A percentile compares a stretch with the other conserved stretches of the same genome.
phyloP scores from a whole-genome alignment of 2,797 vertebrate genomes.

The Fistularia tabacaria region DNA sequence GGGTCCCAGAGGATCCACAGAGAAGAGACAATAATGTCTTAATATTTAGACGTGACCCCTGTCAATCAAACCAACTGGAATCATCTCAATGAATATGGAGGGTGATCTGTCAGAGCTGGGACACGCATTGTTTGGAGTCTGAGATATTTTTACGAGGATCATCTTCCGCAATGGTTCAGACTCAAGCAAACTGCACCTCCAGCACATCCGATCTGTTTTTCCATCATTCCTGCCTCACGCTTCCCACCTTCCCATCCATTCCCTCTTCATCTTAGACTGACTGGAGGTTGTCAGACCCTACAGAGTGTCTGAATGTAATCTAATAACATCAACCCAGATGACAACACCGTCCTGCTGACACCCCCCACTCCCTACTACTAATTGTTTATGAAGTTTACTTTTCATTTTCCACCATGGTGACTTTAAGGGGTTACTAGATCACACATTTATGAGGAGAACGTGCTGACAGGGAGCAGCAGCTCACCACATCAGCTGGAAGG shows the following conservation, averaged over 20 bases:
- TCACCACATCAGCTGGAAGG: no score
- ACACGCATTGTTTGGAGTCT: background rate
- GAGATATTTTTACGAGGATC: slow-evolving; percentile 9
- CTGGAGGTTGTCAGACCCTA: slow-evolving; percentile 13
- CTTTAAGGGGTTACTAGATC: background rate
- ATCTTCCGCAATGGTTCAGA: slow-evolving; percentile 12
- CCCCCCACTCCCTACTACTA: background rate
- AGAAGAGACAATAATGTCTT: no score
- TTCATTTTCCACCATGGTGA: background rate
- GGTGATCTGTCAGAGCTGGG: no score
- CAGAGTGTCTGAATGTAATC: slow-evolving; percentile 3
- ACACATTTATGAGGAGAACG: background rate
- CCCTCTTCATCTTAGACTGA: slow-evolving; percentile 17
- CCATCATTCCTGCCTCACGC: slow-evolving; percentile 15
- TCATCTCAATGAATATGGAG: no score
- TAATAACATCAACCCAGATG: background rate
- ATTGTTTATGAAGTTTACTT: background rate
- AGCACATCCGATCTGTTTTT: slow-evolving; percentile 6
- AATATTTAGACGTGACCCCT: no score
- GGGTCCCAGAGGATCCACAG: no score
- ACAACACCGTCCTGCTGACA: no score
- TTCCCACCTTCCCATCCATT: slow-evolving; percentile 20
- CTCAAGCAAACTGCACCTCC: slow-evolving; percentile 31
- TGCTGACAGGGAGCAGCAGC: background rate
- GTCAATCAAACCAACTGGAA: no score